Conservation (phyloP, 1,140 invertebrate genomes). For the Telenomus remus region DNA sequence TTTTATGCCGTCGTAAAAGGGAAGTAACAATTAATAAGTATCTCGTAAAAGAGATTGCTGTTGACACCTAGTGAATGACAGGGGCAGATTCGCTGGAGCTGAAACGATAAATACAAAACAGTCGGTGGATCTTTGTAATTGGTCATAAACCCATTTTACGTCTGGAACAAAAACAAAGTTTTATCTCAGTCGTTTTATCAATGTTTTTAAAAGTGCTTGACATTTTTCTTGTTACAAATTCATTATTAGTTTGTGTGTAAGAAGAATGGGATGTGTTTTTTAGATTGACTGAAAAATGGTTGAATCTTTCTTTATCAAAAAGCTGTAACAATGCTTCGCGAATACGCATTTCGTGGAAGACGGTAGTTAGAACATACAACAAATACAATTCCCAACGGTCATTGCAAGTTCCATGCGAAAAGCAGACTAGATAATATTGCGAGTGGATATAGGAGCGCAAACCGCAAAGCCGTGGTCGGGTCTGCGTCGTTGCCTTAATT, state of each 20-base stretch:
- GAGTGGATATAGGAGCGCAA: constrained; percentile 67
- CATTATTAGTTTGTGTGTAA: too few species aligned
- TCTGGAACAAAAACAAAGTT: neutral
- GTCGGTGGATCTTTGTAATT: constrained; percentile 66
- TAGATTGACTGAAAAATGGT: too few species aligned
- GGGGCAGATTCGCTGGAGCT: constrained; percentile 58
- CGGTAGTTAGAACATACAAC: constrained; percentile 63
- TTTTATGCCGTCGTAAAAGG: constrained; percentile 75
- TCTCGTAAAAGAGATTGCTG: constrained; percentile 76
- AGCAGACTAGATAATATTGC: constrained; percentile 73
- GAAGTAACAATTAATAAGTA: constrained; percentile 76
- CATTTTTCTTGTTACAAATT: too few species aligned
- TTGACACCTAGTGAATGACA: constrained; percentile 76
- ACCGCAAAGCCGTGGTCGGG: constrained; percentile 72
- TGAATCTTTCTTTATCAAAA: constrained; percentile 26
- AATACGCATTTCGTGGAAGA: constrained; percentile 52
- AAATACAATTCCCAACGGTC: constrained; percentile 71
- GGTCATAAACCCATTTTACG: constrained; percentile 73
- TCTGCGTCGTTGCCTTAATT: constrained; percentile 76
- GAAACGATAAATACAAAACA: constrained; percentile 36
- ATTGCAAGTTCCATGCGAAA: constrained; percentile 65
- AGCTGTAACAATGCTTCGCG: constrained; percentile 27
- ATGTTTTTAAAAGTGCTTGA: too few species aligned
- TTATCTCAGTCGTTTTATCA: too few species aligned
- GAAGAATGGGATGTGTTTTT: too few species aligned